Conservation (phyloP, 2,888 invertebrate species). For the Heliconius sara region DNA sequence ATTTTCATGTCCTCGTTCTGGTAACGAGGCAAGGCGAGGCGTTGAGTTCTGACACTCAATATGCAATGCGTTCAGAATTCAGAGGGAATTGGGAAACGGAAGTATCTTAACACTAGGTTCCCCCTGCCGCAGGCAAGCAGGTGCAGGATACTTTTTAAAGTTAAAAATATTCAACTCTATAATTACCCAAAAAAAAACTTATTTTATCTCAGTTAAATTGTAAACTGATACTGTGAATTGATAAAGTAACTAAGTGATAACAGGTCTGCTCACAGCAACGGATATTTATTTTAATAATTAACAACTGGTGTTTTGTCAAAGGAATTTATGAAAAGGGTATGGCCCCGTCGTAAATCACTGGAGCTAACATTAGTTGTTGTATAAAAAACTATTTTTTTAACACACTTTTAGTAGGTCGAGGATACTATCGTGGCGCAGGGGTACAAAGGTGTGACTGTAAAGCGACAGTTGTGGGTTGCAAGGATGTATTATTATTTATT, state of each 20-base stretch:
- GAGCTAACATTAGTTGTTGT: slow-evolving; percentile 13
- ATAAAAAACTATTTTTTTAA: neutral
- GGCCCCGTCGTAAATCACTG: neutral
- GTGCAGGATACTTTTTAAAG: neutral
- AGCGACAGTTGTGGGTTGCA: neutral
- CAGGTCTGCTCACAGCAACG: slow-evolving; percentile 20
- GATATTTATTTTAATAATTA: slow-evolving; percentile 31
- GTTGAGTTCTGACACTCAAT: neutral
- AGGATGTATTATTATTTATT: neutral
- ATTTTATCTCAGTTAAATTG: neutral
- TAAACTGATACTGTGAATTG: neutral
- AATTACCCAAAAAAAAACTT: neutral
- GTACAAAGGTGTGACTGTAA: neutral
- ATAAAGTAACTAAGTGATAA: slow-evolving; percentile 14
- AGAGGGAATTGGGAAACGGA: neutral
- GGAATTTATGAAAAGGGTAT: slow-evolving; percentile 21
- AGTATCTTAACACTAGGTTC: neutral
- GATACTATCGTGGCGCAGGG: neutral
- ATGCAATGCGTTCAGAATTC: too few species aligned
- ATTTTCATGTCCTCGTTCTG: neutral
- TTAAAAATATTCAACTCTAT: neutral
- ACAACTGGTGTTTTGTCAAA: slow-evolving; percentile 27
- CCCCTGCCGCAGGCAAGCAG: neutral
- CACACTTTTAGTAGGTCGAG: neutral
- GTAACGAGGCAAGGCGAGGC: neutral